Percentiles rank a stretch among this genome's conserved stretches.
Evolutionary conservation across 2,113 vertebrate species (phyloP).

Genomic region (Illadopsis cleaveri): DNA sequence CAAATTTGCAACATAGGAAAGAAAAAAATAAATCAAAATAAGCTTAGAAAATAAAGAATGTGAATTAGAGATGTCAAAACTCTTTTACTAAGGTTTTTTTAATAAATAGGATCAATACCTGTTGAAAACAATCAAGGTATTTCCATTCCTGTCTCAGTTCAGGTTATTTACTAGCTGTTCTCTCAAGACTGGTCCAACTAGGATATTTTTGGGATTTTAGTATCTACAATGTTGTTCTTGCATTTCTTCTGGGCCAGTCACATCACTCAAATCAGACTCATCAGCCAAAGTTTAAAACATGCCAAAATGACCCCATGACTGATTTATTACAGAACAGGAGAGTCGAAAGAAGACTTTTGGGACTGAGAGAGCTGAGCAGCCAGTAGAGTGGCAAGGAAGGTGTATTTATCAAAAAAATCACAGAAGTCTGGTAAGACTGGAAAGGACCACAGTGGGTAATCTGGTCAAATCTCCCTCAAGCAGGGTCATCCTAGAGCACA

Average conservation of each 20-base stretch:
- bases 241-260: background rate
- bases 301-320: background rate
- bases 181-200: background rate
- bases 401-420: background rate
- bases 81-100: background rate
- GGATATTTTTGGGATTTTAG: background rate
- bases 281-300: background rate
- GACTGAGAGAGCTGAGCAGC: background rate
- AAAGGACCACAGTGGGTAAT: background rate
- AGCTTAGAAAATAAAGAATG: background rate
- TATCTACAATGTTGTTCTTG: background rate
- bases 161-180: background rate
- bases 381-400: background rate
- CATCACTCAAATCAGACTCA: background rate
- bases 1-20: background rate
- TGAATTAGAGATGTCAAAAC: background rate
- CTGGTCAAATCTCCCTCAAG: background rate
- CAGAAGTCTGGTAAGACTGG: background rate
- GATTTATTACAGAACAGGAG: background rate
- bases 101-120: background rate
- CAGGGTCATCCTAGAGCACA: background rate
- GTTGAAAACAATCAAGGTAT: background rate
- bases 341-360: background rate
- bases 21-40: background rate
- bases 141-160: background rate